Conservation (phyloP, 1,140 invertebrate species). For the Camponotus pennsylvanicus region DNA sequence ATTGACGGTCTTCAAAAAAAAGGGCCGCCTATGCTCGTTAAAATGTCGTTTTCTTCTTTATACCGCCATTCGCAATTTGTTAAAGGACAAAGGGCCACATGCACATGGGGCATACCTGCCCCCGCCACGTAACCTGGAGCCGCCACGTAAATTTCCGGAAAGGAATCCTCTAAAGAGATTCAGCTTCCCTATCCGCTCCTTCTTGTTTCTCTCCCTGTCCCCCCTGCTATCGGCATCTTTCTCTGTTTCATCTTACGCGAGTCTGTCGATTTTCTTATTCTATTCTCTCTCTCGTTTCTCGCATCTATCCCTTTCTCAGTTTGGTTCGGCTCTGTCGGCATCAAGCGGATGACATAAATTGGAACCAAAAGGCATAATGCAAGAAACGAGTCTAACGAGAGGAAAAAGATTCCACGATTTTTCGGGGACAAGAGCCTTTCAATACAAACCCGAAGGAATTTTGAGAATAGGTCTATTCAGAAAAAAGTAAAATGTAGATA, state of each 20-base stretch:
- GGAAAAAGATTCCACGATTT: slow-evolving; percentile 72
- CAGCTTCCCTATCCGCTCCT: slow-evolving; percentile 52
- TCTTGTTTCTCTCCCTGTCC: not conserved
- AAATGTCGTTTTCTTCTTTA: slow-evolving; percentile 73
- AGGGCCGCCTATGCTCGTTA: slow-evolving; percentile 71
- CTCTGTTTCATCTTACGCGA: slow-evolving; percentile 31
- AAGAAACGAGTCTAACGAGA: slow-evolving; percentile 71
- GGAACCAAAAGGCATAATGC: slow-evolving; percentile 62
- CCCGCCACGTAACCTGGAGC: not conserved
- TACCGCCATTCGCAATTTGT: slow-evolving; percentile 76
- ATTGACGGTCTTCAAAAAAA: slow-evolving; percentile 59
- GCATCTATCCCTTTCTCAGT: slow-evolving; percentile 50
- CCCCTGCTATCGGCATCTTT: slow-evolving; percentile 19
- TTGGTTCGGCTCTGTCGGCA: slow-evolving; percentile 61
- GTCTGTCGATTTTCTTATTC: slow-evolving; percentile 40
- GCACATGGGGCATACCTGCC: slow-evolving; percentile 65
- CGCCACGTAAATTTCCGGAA: slow-evolving; percentile 75
- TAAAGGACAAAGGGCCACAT: slow-evolving; percentile 65
- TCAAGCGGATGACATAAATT: slow-evolving; percentile 75
- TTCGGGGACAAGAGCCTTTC: slow-evolving; percentile 46
- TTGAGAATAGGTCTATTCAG: not conserved
- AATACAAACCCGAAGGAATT: slow-evolving; percentile 15
- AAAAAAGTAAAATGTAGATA: not conserved
- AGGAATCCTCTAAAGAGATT: slow-evolving; percentile 75
- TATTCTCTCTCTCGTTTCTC: slow-evolving; percentile 40